Conservation (phyloP, 2,888 invertebrate species). For the Cephus pulcher region DNA sequence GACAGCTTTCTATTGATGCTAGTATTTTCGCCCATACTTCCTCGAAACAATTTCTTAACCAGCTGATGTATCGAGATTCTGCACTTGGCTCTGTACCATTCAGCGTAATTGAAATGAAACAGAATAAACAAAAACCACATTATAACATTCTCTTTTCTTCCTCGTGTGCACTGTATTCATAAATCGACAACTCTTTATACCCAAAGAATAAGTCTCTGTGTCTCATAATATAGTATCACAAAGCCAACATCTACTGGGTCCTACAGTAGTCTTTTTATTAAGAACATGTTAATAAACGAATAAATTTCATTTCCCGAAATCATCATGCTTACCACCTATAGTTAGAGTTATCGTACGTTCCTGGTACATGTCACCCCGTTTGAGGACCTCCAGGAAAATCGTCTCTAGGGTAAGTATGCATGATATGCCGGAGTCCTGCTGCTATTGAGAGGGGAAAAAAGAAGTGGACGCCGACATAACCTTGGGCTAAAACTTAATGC, state of each 20-base stretch:
- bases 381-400: slow-evolving; percentile 77
- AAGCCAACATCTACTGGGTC: not conserved
- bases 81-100: slow-evolving; percentile 66
- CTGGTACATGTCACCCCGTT: slow-evolving; percentile 75
- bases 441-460: slow-evolving; percentile 20
- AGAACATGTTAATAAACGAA: not conserved
- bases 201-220: not conserved
- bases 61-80: slow-evolving; percentile 75
- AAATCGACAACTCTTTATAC: not conserved
- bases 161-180: not conserved
- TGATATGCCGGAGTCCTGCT: slow-evolving; percentile 65
- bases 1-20: slow-evolving; percentile 70
- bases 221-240: not conserved
- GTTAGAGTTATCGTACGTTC: slow-evolving; percentile 63
- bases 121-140: not conserved
- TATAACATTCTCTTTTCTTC: not conserved
- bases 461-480: slow-evolving; percentile 36
- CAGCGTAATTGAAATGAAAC: not conserved
- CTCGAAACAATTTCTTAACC: slow-evolving; percentile 79
- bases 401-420: slow-evolving; percentile 78
- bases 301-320: slow-evolving; percentile 9
- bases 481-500: slow-evolving; percentile 24
- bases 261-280: not conserved
- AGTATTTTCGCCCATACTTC: slow-evolving; percentile 73
- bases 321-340: slow-evolving; percentile 49